phyloP scores from a whole-genome alignment of 2,888 invertebrate genomes.

The Mimumesa dahlbomi region DNA sequence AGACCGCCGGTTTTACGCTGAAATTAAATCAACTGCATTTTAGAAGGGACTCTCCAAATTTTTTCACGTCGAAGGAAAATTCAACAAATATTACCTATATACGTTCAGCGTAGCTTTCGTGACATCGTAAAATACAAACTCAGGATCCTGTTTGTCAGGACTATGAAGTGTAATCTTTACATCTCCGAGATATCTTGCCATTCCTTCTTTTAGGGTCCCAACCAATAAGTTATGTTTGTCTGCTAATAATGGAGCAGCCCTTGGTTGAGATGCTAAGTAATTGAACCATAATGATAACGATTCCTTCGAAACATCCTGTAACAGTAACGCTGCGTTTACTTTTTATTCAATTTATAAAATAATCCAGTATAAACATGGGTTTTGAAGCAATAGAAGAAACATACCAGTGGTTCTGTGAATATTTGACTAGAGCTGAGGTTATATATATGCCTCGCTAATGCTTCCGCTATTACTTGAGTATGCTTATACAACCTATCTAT shows the following conservation, averaged over 20 bases:
- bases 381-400: conserved; percentile 64
- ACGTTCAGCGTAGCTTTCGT: conserved; percentile 90
- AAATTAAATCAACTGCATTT: conserved; percentile 74
- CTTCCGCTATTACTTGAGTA: conserved; percentile 89
- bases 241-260: conserved; percentile 88
- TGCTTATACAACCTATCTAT: conserved; percentile 84
- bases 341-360: background rate
- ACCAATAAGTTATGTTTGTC: conserved; percentile 86
- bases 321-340: conserved; percentile 42
- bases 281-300: conserved; percentile 89
- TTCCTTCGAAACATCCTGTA: conserved; percentile 88
- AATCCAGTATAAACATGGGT: background rate
- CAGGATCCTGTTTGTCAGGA: conserved; percentile 94
- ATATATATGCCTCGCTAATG: conserved; percentile 91
- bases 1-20: conserved; percentile 98
- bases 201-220: conserved; percentile 86
- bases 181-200: conserved; percentile 89
- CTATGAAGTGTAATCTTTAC: conserved; percentile 86
- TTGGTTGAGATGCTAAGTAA: conserved; percentile 86
- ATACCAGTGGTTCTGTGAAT: conserved; percentile 89
- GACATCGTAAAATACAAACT: conserved; percentile 94
- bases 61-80: background rate
- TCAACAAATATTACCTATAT: conserved; percentile 86
- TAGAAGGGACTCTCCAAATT: background rate
- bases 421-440: conserved; percentile 85